Percentiles rank a stretch among this genome's conserved stretches.
Evolutionary conservation across 2,888 invertebrate species (phyloP).

Genomic region (Aporophyla lueneburgensis): DNA sequence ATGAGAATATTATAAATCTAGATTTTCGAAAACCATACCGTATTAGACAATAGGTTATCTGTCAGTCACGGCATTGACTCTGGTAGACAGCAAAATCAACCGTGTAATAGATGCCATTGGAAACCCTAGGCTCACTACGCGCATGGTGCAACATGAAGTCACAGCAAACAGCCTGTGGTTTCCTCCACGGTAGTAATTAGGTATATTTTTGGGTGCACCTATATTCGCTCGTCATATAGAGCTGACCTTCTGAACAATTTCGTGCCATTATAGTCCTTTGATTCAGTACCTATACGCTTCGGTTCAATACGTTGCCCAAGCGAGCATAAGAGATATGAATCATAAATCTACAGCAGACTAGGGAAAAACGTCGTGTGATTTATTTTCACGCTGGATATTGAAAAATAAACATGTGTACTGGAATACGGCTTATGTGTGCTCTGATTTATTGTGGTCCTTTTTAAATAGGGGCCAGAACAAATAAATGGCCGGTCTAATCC

Average conservation of each 20-base stretch:
- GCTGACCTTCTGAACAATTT: background rate
- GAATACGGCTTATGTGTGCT: background rate
- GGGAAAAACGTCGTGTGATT: constrained; percentile 44
- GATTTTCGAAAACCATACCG: too few species aligned
- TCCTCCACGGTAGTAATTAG: background rate
- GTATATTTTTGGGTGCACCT: background rate
- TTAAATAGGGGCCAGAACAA: background rate
- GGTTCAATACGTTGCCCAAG: constrained; percentile 40
- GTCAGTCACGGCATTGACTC: too few species aligned
- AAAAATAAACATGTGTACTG: constrained; percentile 42
- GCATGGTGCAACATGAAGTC: too few species aligned
- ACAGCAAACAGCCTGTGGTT: background rate
- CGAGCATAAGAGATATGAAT: constrained; percentile 45
- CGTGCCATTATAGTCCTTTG: background rate
- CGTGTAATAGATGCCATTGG: too few species aligned
- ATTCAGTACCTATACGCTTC: constrained; percentile 11
- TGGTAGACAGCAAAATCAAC: too few species aligned
- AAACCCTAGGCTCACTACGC: background rate
- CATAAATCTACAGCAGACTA: constrained; percentile 41
- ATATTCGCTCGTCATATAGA: background rate
- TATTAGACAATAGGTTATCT: too few species aligned
- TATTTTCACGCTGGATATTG: constrained; percentile 37
- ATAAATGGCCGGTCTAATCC: background rate
- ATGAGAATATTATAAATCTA: too few species aligned
- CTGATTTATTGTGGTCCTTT: background rate